Percentiles rank a stretch among this genome's conserved stretches.
Conservation (phyloP, 2,797 vertebrate genomes). For the Pseudopleuronectes americanus region DNA sequence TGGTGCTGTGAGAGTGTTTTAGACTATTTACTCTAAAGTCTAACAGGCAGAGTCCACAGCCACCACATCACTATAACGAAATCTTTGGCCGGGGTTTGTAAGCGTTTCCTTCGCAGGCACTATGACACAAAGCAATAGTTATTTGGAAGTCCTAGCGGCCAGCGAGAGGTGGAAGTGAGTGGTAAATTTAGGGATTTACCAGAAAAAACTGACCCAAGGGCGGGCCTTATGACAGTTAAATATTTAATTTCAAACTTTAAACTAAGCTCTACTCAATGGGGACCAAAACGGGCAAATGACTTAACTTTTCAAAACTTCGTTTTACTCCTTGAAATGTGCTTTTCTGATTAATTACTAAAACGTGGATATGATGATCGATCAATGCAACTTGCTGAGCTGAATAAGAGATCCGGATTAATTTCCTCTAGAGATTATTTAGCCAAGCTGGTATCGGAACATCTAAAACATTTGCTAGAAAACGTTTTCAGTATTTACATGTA, state of each 20-base stretch:
- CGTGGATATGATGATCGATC: not conserved
- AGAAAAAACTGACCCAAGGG: not conserved
- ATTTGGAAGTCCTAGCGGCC: not conserved
- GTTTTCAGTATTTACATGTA: no score
- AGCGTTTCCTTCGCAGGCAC: not conserved
- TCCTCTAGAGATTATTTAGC: no score
- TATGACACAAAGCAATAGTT: not conserved
- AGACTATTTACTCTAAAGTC: slow-evolving; percentile 10
- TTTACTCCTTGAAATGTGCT: not conserved
- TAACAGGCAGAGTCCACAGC: not conserved
- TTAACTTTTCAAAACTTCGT: no score
- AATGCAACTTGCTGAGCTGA: not conserved
- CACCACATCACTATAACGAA: slow-evolving; percentile 25
- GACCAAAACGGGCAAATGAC: not conserved
- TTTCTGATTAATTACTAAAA: not conserved
- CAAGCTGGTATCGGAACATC: no score
- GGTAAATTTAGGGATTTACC: not conserved
- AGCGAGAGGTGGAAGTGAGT: not conserved
- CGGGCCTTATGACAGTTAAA: not conserved
- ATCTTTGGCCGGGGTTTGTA: slow-evolving; percentile 2
- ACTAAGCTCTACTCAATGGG: not conserved
- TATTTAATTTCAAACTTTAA: not conserved
- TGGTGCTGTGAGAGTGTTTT: slow-evolving; percentile 13
- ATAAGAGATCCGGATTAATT: no score
- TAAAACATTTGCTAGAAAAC: no score